Evolutionary conservation across 2,888 invertebrate species (phyloP), one percentile per base, ranked within the genome.

Genomic region (Meandrusa payeni): DNA sequence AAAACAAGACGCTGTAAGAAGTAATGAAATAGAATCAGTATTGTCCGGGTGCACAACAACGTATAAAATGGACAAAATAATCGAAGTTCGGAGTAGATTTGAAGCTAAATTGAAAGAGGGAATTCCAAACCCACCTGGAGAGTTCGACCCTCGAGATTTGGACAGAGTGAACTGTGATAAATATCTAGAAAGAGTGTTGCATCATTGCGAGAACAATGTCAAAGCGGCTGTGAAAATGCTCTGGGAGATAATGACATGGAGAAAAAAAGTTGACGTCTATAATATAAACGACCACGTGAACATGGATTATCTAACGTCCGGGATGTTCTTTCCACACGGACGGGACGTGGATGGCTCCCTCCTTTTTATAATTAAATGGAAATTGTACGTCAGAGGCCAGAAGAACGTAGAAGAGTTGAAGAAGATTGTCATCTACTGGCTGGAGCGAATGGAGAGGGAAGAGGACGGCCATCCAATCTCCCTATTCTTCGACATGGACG

Each of bases 401-500:
- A 90, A 90, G 57, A 91, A 93, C 58, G 85, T 92, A 53, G 90
- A 90, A 3, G 92, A 93, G 22, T 64, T 95, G 4, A 93, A 94
- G 69, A 90, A 90, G 64, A 91, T 93, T 59, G 89, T 96, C 38
- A 90, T 95, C 2, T 96, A 95, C 71, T 94, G 93, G 93, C 89
- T 95, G 55, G 95, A 95, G 64, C 78, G 93, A 61, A 70, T 93
- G 46, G 93, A 93, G 75, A 91, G 93, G 46, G 88, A 92, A 70
- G 91, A 90, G 38, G 90, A 93, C 56, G 92, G 93, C 40, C 90
- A 92, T 52, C 90, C 91, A 59, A 90, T 97, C 48, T 93, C 94
- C 11, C 69, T 96, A 41, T 92, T 97, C 62, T 95, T 96, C 68
- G 97, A 97, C 74, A 93, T 97, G 94, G 90, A 91, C 37, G 93